Conservation (phyloP, 2,888 invertebrate species). For the Miltochrista miniata region DNA sequence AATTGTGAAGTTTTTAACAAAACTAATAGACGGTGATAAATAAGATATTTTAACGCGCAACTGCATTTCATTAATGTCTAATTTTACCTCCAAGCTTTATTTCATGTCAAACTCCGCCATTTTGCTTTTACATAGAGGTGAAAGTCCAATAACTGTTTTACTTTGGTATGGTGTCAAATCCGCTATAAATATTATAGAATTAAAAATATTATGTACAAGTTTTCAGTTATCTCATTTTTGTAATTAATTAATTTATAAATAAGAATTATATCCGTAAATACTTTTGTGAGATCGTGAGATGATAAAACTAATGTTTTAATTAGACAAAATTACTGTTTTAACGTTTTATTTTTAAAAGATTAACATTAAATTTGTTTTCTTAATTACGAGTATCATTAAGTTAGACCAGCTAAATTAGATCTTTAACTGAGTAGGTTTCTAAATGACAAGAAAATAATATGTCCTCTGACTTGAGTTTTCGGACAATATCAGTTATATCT, state of each 20-base stretch:
- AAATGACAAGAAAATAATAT: too few species aligned
- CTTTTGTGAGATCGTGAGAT: slow-evolving; percentile 10
- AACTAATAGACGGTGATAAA: slow-evolving; percentile 44
- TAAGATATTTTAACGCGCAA: slow-evolving; percentile 49
- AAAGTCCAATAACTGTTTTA: slow-evolving; percentile 10
- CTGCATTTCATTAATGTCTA: slow-evolving; percentile 39
- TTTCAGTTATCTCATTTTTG: too few species aligned
- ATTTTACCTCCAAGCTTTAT: slow-evolving; percentile 19
- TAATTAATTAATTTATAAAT: slow-evolving; percentile 15
- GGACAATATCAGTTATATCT: too few species aligned
- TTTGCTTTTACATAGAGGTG: slow-evolving; percentile 15
- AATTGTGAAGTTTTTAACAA: slow-evolving; percentile 45
- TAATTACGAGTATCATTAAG: not conserved
- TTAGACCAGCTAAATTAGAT: too few species aligned
- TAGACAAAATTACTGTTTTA: not conserved
- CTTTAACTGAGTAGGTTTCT: too few species aligned
- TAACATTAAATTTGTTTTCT: not conserved
- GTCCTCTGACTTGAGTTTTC: too few species aligned
- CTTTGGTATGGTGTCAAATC: slow-evolving; percentile 22
- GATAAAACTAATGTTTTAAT: not conserved
- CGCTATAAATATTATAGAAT: slow-evolving; percentile 47
- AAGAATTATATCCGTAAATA: slow-evolving; percentile 30
- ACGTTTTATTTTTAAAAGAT: not conserved
- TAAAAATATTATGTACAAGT: slow-evolving; percentile 46
- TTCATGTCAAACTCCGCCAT: slow-evolving; percentile 4